These are phyloP conservation scores for Microvelia longipes DNA, from an alignment of 1,140 invertebrate genomes.

Conservation along the genomic window DNA sequence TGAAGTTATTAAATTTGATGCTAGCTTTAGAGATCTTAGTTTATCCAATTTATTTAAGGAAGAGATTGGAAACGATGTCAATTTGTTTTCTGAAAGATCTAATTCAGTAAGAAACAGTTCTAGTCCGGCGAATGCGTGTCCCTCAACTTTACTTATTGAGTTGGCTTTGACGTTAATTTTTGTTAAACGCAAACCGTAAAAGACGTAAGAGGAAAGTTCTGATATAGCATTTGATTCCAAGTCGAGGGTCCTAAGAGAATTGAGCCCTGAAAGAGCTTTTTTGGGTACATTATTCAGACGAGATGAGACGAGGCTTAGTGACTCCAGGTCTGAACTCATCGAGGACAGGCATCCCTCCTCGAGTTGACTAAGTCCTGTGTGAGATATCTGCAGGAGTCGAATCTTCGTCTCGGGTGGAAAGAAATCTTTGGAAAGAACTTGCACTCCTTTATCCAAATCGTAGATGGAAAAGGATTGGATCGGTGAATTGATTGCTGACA, in stretches of 20 bases:
- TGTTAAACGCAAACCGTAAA: conserved; percentile 63
- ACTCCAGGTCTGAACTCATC: conserved; percentile 57
- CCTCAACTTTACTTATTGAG: conserved; percentile 55
- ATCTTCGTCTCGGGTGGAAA: conserved; percentile 57
- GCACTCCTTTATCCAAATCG: conserved; percentile 60
- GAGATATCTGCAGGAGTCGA: conserved; percentile 64
- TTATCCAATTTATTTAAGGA: conserved; percentile 57
- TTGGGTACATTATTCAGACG: conserved; percentile 64
- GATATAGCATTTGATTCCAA: conserved; percentile 73
- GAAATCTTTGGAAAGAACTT: conserved; percentile 46
- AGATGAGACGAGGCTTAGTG: conserved; percentile 61
- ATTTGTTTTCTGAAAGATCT: conserved; percentile 70
- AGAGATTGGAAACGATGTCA: conserved; percentile 65
- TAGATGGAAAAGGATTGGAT: conserved; percentile 76
- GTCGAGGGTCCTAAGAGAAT: conserved; percentile 59
- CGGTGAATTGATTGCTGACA: conserved; percentile 36
- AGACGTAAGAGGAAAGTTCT: conserved; percentile 68
- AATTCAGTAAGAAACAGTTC: conserved; percentile 65
- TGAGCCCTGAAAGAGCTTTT: conserved; percentile 54
- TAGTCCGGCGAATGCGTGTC: conserved; percentile 67
- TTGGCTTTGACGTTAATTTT: conserved; percentile 76
- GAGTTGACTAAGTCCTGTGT: conserved; percentile 57
- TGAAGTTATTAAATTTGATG: conserved; percentile 64
- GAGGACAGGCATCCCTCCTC: conserved; percentile 55
- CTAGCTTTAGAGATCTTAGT: conserved; percentile 52